Evolutionary conservation across 2,113 vertebrate genomes (phyloP), one percentile per base, ranked within the genome.

Genomic region (Xiphophorus maculatus): DNA sequence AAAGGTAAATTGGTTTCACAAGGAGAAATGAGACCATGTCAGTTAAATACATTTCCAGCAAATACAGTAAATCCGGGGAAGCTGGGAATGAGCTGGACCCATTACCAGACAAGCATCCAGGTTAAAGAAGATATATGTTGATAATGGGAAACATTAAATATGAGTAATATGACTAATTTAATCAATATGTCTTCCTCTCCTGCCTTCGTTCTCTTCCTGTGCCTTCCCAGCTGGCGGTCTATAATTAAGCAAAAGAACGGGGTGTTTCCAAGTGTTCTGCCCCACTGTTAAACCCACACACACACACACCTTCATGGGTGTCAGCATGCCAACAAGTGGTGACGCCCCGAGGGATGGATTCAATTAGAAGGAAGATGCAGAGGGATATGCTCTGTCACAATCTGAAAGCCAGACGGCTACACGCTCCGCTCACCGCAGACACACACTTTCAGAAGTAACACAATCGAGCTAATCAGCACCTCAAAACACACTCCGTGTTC

Each of bases 161-260:
- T 90, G 81, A 82, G 86, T 86, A 82, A 88, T 83, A 33, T 32
- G 58, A 83, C 80, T 81, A 81, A 89, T 82, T 80, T 32, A 78
- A 88, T 89, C 89, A 80, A 89, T 91, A 88, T 74, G 62, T 83
- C 86, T 87, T 80, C 76, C 76, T 85, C 66, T 71, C 63, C 35
- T 84, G 76, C 79, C 29, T 37, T 77, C 14, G 0, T 42, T 84
- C 82, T 79, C 82, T 80, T 85, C 85, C 74, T 87, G 73, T 33
- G 19, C 63, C 76, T 84, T 74, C 75, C 68, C 83, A 87, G 84
- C 87, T 86, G 79, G 60, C 61, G 77, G 70, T 79, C 76, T 88
- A 89, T 91, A 89, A 92, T 92, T 92, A 92, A 88, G 89, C 82
- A 85, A 82, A 83, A 44, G 76, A 61, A 70, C 61, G 79, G 76